A percentile compares a stretch with the other conserved stretches of the same genome.
Evolutionary conservation across 2,888 invertebrate genomes (phyloP).

Genomic region (Chloroclystis v-ata): DNA sequence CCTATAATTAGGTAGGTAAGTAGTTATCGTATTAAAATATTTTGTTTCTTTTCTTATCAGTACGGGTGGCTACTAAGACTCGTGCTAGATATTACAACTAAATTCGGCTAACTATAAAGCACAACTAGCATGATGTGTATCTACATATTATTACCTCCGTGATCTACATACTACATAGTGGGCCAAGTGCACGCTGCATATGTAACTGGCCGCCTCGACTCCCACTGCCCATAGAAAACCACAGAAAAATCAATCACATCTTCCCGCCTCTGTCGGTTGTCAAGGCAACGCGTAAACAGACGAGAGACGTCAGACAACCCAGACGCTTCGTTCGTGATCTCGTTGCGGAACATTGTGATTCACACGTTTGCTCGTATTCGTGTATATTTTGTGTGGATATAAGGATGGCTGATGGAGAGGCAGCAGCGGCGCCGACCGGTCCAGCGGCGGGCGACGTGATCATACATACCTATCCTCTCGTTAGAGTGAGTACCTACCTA

Average conservation of each 20-base stretch:
- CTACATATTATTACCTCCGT: too few relatives aligned
- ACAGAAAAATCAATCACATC: slow-evolving; percentile 73
- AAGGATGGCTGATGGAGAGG: slow-evolving; percentile 60
- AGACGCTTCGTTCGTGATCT: slow-evolving; percentile 38
- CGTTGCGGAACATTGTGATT: slow-evolving; percentile 18
- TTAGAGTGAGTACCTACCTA: slow-evolving; percentile 83
- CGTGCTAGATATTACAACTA: too few relatives aligned
- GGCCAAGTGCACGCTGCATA: too few relatives aligned
- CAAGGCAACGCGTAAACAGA: slow-evolving; percentile 75
- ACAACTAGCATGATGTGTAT: too few relatives aligned
- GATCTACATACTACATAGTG: too few relatives aligned
- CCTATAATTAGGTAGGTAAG: too few relatives aligned
- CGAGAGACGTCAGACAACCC: slow-evolving; percentile 55
- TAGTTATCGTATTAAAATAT: too few relatives aligned
- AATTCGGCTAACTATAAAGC: too few relatives aligned
- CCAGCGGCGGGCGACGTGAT: slow-evolving; percentile 80
- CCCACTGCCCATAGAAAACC: too few relatives aligned
- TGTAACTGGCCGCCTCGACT: too few relatives aligned
- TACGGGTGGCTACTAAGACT: too few relatives aligned
- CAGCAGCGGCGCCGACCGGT: slow-evolving; percentile 45
- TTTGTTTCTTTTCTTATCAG: too few relatives aligned
- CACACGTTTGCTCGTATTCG: slow-evolving; percentile 18
- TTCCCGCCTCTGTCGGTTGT: slow-evolving; percentile 67
- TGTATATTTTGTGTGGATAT: not conserved
- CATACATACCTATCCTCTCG: slow-evolving; percentile 88